phyloP scores from a whole-genome alignment of 1,140 invertebrate genomes.

The Adelges cooleyi region DNA sequence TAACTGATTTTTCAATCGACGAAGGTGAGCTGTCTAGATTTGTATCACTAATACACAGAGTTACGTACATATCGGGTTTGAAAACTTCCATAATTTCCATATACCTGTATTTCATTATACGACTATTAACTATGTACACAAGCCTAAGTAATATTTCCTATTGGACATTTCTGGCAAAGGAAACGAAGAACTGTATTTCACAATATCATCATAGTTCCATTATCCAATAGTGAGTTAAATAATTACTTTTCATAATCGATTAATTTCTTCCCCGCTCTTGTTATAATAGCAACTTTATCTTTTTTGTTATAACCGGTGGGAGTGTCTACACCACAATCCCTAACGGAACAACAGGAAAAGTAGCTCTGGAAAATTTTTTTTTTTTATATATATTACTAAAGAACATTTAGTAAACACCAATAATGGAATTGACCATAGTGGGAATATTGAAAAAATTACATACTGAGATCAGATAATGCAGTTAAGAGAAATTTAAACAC shows the following conservation, averaged over 20 bases:
- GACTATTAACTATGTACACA: too few species aligned
- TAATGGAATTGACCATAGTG: too few species aligned
- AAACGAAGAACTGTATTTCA: too few species aligned
- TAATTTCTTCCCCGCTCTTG: constrained; percentile 6
- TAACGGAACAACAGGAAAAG: constrained; percentile 48
- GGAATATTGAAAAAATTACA: too few species aligned
- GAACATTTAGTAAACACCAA: too few species aligned
- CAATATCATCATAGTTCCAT: background rate
- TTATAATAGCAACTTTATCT: constrained; percentile 33
- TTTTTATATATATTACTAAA: constrained; percentile 13
- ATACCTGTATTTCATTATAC: constrained; percentile 41
- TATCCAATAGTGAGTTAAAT: background rate
- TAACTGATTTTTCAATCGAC: constrained; percentile 51
- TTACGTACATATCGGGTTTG: constrained; percentile 65
- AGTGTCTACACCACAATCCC: constrained; percentile 51
- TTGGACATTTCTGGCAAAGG: too few species aligned
- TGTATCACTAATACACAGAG: constrained; percentile 69
- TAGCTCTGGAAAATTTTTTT: constrained; percentile 43
- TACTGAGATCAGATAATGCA: too few species aligned
- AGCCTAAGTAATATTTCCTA: too few species aligned
- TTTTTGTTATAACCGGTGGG: constrained; percentile 44
- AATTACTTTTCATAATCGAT: background rate
- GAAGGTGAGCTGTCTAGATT: constrained; percentile 44
- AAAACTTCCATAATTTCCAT: constrained; percentile 63
- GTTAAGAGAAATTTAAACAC: too few species aligned